Conservation (phyloP, 2,797 vertebrate species). For the Ceryle rudis region DNA sequence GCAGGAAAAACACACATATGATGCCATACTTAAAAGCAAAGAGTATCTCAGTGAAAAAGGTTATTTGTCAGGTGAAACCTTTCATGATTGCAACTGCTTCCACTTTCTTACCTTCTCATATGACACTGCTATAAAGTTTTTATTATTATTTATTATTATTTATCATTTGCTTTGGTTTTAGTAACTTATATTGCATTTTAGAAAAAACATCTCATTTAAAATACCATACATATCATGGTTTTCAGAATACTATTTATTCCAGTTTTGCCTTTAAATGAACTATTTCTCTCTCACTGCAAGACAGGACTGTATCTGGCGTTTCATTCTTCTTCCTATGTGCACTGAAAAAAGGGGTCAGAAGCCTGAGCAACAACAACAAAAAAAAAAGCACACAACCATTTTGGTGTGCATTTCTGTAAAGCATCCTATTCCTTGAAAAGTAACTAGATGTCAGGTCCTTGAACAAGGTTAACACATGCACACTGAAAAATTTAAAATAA, state of each 20-base stretch:
- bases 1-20: neutral
- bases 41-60: neutral
- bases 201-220: neutral
- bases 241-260: neutral
- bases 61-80: neutral
- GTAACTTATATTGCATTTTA: neutral
- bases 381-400: neutral
- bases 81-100: neutral
- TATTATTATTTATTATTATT: neutral
- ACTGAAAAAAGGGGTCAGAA: neutral
- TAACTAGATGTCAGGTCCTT: neutral
- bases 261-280: neutral
- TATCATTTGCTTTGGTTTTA: neutral
- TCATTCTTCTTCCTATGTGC: neutral
- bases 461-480: neutral
- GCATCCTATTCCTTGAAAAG: neutral
- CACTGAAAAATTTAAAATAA: neutral
- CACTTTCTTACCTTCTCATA: neutral
- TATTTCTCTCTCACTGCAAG: neutral
- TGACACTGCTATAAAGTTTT: neutral
- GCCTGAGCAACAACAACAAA: neutral
- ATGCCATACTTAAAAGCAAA: neutral
- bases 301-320: neutral
- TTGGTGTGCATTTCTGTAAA: neutral
- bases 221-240: neutral